Base-by-base conservation (phyloP, 2,797 vertebrate genomes). In the Sphenodon punctatus region DNA sequence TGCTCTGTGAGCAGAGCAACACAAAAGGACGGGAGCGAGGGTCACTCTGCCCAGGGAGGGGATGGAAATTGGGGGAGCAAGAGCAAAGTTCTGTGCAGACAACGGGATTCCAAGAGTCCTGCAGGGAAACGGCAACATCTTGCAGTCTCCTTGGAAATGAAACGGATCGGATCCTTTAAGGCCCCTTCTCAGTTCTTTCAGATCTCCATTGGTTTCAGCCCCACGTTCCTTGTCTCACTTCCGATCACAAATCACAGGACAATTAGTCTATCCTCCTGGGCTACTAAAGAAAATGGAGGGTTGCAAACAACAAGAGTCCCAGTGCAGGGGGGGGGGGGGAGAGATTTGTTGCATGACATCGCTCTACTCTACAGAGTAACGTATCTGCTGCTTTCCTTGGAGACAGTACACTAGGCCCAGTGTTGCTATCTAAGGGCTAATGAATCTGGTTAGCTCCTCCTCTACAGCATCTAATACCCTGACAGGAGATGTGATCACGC, bases 11-110 rank as follows among this genome's bases (percentile, higher is more conserved):
- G n/a, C 51, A 74, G 30, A 79, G 80, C 78, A 15, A 5, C 56
- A 81, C 38, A 85, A 70, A 82, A 88, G 41, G 60, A 7, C 11
- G 5, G 17, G 67, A 67, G 16, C 20, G 49, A 73, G 81, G 88
- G 75, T 75, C 91, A 87, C 1, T 20, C 75, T 64, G 51, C 51
- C 43, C 19, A 49, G 76, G 48, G 60, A 83, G 38, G 56, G 43
- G 60, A 61, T 60, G 36, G 46, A 85, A 88, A n/a, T n/a, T 71
- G 67, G 75, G 68, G 71, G 46, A 80, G 38, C 3, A 1, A 41
- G 58, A 13, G 53, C n/a, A 76, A 73, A 17, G 20, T 51, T 46
- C 63, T 10, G 4, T 8, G 43, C 23, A 43, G 15, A 16, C 69
- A 58, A 34, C 8, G n/a, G 23, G 55, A 58, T 58, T 58, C 30